A percentile compares a stretch with the other conserved stretches of the same genome.
Evolutionary conservation across 2,113 vertebrate species (phyloP).

Genomic region (Upupa epops): DNA sequence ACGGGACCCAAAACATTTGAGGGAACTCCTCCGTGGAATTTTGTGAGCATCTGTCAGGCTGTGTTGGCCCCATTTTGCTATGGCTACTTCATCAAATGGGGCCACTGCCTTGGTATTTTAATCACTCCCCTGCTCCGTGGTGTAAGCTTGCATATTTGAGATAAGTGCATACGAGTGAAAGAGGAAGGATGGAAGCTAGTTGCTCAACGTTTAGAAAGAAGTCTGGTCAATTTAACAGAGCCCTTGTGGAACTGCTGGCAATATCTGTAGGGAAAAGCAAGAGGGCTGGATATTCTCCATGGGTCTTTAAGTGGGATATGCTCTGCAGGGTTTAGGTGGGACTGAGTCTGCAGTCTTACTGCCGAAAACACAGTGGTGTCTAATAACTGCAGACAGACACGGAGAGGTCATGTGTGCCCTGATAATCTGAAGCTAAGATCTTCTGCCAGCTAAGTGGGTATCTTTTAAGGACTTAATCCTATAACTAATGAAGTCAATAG

Average conservation of each 20-base stretch:
- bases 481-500: constrained; percentile 35
- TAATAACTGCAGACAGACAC: background rate
- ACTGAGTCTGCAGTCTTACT: background rate
- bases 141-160: background rate
- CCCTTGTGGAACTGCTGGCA: background rate
- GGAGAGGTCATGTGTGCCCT: background rate
- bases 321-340: background rate
- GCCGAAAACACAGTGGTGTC: background rate
- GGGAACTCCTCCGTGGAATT: background rate
- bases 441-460: constrained; percentile 45
- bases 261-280: background rate
- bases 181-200: background rate
- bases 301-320: background rate
- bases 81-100: background rate
- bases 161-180: background rate
- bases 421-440: constrained; percentile 30
- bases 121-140: background rate
- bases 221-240: background rate
- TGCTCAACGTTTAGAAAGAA: background rate
- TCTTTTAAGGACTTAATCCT: constrained; percentile 47
- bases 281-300: background rate
- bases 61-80: background rate
- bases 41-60: background rate
- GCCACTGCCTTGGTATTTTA: background rate
- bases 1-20: background rate